These are phyloP conservation scores for Tursiops truncatus DNA, from an alignment of 2,113 vertebrate species.

Conservation along the genomic window DNA sequence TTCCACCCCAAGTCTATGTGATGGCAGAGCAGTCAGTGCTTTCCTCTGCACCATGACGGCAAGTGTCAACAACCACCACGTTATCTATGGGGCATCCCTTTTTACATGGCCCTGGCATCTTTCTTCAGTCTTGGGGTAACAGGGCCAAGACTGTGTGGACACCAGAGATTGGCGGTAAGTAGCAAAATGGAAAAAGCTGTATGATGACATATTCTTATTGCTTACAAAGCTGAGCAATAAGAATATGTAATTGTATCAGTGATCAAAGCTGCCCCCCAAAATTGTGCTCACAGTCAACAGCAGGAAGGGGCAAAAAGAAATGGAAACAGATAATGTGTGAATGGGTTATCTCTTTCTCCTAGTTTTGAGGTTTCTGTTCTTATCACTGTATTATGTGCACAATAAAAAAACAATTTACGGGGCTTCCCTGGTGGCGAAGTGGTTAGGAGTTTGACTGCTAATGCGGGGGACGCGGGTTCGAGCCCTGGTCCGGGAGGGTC, in stretches of 20 bases:
- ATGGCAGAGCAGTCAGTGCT: neutral
- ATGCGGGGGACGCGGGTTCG: too few relatives aligned
- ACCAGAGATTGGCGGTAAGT: neutral
- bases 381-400: conserved; percentile 43
- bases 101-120: neutral
- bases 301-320: neutral
- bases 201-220: too few relatives aligned
- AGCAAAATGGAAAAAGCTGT: neutral
- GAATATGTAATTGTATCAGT: neutral
- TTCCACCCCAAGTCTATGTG: neutral
- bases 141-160: neutral
- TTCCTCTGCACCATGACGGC: neutral
- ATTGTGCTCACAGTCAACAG: neutral
- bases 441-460: too few relatives aligned
- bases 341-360: neutral
- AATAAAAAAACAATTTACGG: conserved; percentile 4
- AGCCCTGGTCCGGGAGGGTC: too few relatives aligned
- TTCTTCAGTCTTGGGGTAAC: neutral
- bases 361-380: neutral
- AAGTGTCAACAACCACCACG: neutral
- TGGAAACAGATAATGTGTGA: neutral
- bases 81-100: neutral
- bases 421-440: too few relatives aligned
- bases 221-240: neutral
- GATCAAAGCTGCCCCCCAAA: neutral